Evolutionary conservation across 1,140 invertebrate genomes (phyloP).

Genomic region (Nylanderia fulva): DNA sequence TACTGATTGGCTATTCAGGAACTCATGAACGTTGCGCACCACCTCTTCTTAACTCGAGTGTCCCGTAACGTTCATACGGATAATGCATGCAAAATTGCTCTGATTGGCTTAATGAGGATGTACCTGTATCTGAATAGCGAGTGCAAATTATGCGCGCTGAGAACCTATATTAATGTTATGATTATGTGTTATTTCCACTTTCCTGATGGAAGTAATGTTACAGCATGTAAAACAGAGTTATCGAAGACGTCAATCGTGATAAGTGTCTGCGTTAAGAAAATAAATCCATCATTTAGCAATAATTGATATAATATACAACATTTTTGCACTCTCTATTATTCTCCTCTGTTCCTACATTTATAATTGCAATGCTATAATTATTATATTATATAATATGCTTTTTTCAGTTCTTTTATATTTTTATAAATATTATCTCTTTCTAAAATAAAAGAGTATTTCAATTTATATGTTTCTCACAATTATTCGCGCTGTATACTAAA

Average conservation of each 20-base stretch:
- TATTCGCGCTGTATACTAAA: background rate
- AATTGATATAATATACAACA: background rate
- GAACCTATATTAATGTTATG: conserved; percentile 51
- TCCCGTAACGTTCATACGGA: conserved; percentile 53
- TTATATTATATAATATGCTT: too few relatives aligned
- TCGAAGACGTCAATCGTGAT: too few relatives aligned
- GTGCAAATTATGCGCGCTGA: conserved; percentile 67
- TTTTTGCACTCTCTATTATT: background rate
- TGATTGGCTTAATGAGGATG: conserved; percentile 75
- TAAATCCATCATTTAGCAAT: background rate
- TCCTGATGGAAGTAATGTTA: background rate
- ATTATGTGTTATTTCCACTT: conserved; percentile 28
- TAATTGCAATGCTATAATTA: background rate
- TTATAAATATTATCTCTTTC: background rate
- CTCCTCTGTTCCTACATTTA: background rate
- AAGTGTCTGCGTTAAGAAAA: background rate
- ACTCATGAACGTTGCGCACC: conserved; percentile 17
- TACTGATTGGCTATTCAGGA: conserved; percentile 56
- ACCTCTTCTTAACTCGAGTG: conserved; percentile 33
- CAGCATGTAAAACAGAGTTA: background rate
- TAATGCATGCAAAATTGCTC: conserved; percentile 72
- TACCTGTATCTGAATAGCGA: conserved; percentile 70
- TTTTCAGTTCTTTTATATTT: background rate
- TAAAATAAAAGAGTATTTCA: background rate
- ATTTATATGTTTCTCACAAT: background rate